Base-by-base conservation (phyloP, 2,888 invertebrate genomes). In the Emesis furor region DNA sequence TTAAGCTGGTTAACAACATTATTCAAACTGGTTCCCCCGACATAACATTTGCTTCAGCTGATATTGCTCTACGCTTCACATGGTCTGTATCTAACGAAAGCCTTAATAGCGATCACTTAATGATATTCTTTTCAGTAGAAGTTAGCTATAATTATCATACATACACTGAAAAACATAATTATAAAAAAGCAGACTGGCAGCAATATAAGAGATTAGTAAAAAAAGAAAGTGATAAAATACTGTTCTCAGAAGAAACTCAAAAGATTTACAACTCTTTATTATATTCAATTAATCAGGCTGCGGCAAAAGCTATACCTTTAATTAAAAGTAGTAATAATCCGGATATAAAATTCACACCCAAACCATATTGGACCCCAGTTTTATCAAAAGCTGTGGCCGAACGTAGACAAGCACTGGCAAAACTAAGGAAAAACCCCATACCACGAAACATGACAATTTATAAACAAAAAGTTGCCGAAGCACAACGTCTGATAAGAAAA, bases 361-460 rank as follows among this genome's bases (percentile, higher is more conserved):
- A 88, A 82, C 73, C 83, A 7, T 91, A 88, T 68, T 91, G 89
- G 89, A 83, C 77, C 71, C 1, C 73, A 51, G 17, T 69, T 1
- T 35, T 89, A 30, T 90, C 89, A 5, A 82, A 75, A 73, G n/a
- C 68, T 7, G 84, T 89, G 0, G 88, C 87, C 0, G 72, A 83
- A 55, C 80, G 89, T 0, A 51, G 88, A 6, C 42, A 78, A 35
- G 87, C 89, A 2, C 62, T 90, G 0, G 24, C 82, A 1, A 35
- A 39, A 10, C 87, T 90, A n/a, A 78, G 89, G 73, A 24, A 74
- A 8, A 90, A 90, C 32, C 86, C 89, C 0, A 85, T 76, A 3
- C 89, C 89, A 0, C 1, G 35, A 1, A 89, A 89, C 76, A 30
- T 79, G 0, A 30, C 35, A 1, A 39, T n/a, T 1, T 46, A 86